Percentiles rank a stretch among this genome's conserved stretches.
phyloP scores from a whole-genome alignment of 2,888 invertebrate genomes.

The Tachina lurida region DNA sequence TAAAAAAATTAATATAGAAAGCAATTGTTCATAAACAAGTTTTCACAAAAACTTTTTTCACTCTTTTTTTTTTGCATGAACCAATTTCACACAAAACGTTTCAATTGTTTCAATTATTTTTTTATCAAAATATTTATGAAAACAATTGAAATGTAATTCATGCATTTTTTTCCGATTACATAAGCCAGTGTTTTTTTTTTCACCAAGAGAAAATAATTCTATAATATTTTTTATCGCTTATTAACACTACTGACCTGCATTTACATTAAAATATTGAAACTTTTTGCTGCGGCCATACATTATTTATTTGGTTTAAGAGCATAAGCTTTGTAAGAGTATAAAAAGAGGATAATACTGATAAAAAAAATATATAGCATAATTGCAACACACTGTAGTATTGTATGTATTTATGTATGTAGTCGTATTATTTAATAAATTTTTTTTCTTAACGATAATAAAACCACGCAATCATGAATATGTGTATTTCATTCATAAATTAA shows the following conservation, averaged over 20 bases:
- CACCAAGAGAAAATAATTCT: background rate
- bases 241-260: slow-evolving; percentile 70
- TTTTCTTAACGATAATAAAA: slow-evolving; percentile 14
- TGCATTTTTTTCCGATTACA: slow-evolving; percentile 48
- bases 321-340: background rate
- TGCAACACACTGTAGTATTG: background rate
- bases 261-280: slow-evolving; percentile 48
- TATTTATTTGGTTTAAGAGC: slow-evolving; percentile 16
- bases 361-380: slow-evolving; percentile 18
- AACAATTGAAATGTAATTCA: slow-evolving; percentile 45
- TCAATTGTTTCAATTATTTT: slow-evolving; percentile 23
- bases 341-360: slow-evolving; percentile 31
- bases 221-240: slow-evolving; percentile 52
- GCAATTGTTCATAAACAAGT: too few species aligned
- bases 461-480: background rate
- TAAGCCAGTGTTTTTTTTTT: slow-evolving; percentile 16
- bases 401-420: background rate
- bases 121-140: slow-evolving; percentile 29
- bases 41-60: background rate
- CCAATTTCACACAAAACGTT: background rate
- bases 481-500: slow-evolving; percentile 29
- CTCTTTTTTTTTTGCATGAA: background rate
- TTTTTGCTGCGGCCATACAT: slow-evolving; percentile 1
- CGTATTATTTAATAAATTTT: background rate
- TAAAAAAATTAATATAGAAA: background rate